Percentiles rank a stretch among this genome's conserved stretches.
Conservation (phyloP, 2,888 invertebrate genomes). For the Ophioninae sp. region DNA sequence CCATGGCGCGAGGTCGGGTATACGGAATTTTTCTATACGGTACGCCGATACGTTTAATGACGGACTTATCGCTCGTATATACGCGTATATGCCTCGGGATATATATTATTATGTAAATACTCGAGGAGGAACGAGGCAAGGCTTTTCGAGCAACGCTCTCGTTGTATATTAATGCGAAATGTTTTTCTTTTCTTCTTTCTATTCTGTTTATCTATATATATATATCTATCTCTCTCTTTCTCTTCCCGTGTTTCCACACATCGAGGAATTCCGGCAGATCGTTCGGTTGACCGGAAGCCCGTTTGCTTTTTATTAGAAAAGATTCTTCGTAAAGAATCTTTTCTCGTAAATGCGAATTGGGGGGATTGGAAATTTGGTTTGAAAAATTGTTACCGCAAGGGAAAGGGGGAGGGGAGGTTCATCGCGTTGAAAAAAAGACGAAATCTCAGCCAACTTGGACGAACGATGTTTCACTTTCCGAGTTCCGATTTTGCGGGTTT, state of each 20-base stretch:
- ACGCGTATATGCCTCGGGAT: constrained; percentile 7
- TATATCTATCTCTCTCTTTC: constrained; percentile 19
- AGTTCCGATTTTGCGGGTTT: too few relatives aligned
- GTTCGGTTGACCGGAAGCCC: constrained; percentile 56
- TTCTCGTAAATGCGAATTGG: constrained; percentile 8
- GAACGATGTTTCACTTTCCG: too few relatives aligned
- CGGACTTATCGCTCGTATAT: constrained; percentile 51
- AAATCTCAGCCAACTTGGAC: too few relatives aligned
- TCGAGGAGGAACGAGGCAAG: constrained; percentile 20
- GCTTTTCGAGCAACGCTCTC: constrained; percentile 36
- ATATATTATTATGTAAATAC: constrained; percentile 49
- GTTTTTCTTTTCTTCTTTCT: constrained; percentile 6
- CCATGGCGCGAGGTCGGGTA: constrained; percentile 40
- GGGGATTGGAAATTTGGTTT: background rate
- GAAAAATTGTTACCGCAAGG: too few relatives aligned
- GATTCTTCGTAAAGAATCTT: too few relatives aligned
- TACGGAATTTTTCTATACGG: constrained; percentile 60
- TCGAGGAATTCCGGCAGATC: constrained; percentile 44
- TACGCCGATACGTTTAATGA: constrained; percentile 62
- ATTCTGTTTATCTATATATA: too few relatives aligned
- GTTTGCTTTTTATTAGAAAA: background rate
- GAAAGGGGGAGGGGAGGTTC: too few relatives aligned
- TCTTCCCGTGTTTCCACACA: constrained; percentile 29
- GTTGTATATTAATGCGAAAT: constrained; percentile 13
- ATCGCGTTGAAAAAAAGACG: too few relatives aligned